Evolutionary conservation across 2,113 vertebrate species (phyloP).

Genomic region (Lathamus discolor): DNA sequence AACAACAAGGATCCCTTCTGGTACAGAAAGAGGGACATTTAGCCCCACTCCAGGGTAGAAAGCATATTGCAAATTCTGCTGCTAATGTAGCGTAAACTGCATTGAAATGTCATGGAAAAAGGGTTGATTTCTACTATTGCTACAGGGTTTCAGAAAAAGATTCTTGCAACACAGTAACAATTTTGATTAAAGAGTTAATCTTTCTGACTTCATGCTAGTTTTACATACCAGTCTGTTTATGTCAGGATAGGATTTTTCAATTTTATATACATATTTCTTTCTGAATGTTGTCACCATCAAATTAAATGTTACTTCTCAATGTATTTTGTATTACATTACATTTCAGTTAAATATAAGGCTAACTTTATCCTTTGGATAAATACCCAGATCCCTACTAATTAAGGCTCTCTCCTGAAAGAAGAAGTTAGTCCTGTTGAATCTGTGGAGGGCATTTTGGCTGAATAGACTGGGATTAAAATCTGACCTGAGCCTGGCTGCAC

Average conservation of each 20-base stretch:
- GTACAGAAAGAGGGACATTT: neutral
- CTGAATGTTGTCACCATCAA: neutral
- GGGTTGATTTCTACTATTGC: neutral
- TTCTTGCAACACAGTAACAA: neutral
- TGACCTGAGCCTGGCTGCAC: neutral
- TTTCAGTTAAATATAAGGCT: neutral
- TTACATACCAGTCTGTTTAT: neutral
- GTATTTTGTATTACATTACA: neutral
- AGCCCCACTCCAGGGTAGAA: neutral
- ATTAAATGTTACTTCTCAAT: neutral
- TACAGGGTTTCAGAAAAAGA: neutral
- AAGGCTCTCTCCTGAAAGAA: neutral
- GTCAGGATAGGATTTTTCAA: neutral
- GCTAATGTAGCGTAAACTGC: neutral
- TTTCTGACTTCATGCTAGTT: neutral
- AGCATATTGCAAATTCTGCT: neutral
- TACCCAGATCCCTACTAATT: neutral
- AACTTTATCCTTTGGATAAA: neutral
- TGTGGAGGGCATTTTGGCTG: neutral
- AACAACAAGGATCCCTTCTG: neutral
- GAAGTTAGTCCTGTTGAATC: neutral
- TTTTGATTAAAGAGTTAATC: neutral
- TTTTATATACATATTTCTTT: neutral
- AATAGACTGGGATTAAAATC: fast-evolving
- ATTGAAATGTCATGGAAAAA: neutral